A percentile compares a stretch with the other conserved stretches of the same genome.
Evolutionary conservation across 2,797 vertebrate species (phyloP).

Genomic region (Sebastes taczanowskii): DNA sequence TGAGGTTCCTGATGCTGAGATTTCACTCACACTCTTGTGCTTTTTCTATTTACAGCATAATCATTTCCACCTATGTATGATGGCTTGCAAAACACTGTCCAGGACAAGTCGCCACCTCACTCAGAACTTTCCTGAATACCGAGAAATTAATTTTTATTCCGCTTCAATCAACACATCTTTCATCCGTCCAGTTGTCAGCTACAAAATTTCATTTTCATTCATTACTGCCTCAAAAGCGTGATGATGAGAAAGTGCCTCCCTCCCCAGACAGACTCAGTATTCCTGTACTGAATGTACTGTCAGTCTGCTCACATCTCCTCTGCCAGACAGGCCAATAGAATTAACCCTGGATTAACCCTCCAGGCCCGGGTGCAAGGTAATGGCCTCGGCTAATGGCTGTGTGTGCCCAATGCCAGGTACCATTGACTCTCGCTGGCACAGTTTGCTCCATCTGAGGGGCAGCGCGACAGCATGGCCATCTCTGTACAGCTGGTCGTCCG

Average conservation of each 20-base stretch:
- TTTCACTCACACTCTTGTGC: not conserved
- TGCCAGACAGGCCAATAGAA: slow-evolving; percentile 72
- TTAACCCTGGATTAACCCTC: slow-evolving; percentile 81
- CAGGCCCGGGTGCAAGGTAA: slow-evolving; percentile 74
- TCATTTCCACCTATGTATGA: not conserved
- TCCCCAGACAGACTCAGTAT: slow-evolving; percentile 34
- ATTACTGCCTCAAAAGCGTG: slow-evolving; percentile 35
- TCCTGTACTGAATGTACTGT: slow-evolving; percentile 51
- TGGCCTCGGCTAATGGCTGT: slow-evolving; percentile 72
- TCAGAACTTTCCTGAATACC: slow-evolving; percentile 6
- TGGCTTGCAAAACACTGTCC: slow-evolving; percentile 1
- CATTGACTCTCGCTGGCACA: slow-evolving; percentile 69
- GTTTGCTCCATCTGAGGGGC: slow-evolving; percentile 66
- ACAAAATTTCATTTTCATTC: slow-evolving; percentile 44
- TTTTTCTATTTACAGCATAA: not conserved
- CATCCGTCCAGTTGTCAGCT: slow-evolving; percentile 22
- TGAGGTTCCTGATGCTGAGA: not conserved
- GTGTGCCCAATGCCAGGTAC: slow-evolving; percentile 75
- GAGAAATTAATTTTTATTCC: slow-evolving; percentile 11
- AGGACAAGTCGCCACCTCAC: not conserved
- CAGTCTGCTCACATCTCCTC: slow-evolving; percentile 62
- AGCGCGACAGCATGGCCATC: slow-evolving; percentile 70
- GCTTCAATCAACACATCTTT: slow-evolving; percentile 26
- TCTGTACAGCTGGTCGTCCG: slow-evolving; percentile 70
- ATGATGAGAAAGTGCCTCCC: slow-evolving; percentile 28